These are phyloP conservation scores for Odontomyia ornata DNA, from an alignment of 2,888 invertebrate species.

Conservation along the genomic window DNA sequence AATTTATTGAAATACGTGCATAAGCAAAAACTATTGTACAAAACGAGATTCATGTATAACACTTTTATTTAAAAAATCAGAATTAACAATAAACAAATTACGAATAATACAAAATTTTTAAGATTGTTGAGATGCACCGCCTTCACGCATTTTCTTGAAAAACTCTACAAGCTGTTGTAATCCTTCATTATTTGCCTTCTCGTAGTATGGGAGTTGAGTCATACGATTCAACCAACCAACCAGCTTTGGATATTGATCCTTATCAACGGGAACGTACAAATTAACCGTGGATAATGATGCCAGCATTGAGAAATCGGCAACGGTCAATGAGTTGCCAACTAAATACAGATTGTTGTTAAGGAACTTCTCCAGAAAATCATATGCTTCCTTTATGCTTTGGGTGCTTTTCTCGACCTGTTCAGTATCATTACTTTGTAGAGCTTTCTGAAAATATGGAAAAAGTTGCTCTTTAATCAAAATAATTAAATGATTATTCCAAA, in stretches of 20 bases:
- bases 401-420: slow-evolving; percentile 47
- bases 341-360: slow-evolving; percentile 53
- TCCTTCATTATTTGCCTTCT: slow-evolving; percentile 54
- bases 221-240: slow-evolving; percentile 56
- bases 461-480: neutral
- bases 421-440: neutral
- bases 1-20: too few relatives aligned
- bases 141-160: neutral
- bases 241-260: slow-evolving; percentile 54
- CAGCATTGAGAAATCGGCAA: slow-evolving; percentile 58
- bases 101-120: neutral
- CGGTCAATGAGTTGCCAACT: slow-evolving; percentile 56
- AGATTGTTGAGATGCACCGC: neutral
- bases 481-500: too few relatives aligned
- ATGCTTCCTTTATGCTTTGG: slow-evolving; percentile 54
- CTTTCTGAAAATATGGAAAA: neutral
- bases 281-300: slow-evolving; percentile 51
- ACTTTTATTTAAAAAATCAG: too few relatives aligned
- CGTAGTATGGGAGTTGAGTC: slow-evolving; percentile 55
- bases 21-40: too few relatives aligned
- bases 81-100: neutral
- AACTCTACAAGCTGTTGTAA: neutral
- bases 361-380: slow-evolving; percentile 52
- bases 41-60: too few relatives aligned
- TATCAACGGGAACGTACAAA: slow-evolving; percentile 51